phyloP scores from a whole-genome alignment of 2,113 vertebrate genomes.

The Epinephelus lanceolatus region DNA sequence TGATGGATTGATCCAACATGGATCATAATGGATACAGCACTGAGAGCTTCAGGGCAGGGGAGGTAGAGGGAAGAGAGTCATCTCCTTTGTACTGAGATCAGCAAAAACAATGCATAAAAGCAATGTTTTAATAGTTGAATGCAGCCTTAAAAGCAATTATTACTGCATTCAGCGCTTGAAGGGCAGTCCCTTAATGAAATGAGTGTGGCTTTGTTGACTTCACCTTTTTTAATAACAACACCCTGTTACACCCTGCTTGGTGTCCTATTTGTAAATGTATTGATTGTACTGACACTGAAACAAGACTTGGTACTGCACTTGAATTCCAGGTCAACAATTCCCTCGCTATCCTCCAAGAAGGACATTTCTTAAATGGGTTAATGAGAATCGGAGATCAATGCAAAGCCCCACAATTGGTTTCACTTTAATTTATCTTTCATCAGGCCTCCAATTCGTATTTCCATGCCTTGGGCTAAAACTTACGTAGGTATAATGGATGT shows the following conservation, averaged over 20 bases:
- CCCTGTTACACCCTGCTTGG: neutral
- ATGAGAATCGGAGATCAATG: slow-evolving; percentile 79
- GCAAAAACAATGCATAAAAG: neutral
- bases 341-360: slow-evolving; percentile 50
- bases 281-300: slow-evolving; percentile 29
- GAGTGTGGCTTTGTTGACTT: neutral
- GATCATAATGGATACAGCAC: slow-evolving; percentile 52
- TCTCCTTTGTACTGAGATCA: slow-evolving; percentile 23
- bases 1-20: slow-evolving; percentile 62
- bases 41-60: slow-evolving; percentile 12
- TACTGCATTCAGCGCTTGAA: neutral
- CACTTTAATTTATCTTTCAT: slow-evolving; percentile 68
- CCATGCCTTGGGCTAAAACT: slow-evolving; percentile 30
- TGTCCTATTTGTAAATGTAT: slow-evolving; percentile 49
- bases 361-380: slow-evolving; percentile 75
- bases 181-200: neutral
- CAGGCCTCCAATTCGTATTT: slow-evolving; percentile 34
- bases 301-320: neutral
- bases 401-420: slow-evolving; percentile 59
- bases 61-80: slow-evolving; percentile 6
- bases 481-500: slow-evolving; percentile 37
- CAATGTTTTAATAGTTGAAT: slow-evolving; percentile 7
- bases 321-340: slow-evolving; percentile 73
- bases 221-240: neutral
- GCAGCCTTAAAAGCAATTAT: neutral